Evolutionary conservation across 2,113 vertebrate species (phyloP), one percentile per base, ranked within the genome.

Genomic region (Puma concolor): DNA sequence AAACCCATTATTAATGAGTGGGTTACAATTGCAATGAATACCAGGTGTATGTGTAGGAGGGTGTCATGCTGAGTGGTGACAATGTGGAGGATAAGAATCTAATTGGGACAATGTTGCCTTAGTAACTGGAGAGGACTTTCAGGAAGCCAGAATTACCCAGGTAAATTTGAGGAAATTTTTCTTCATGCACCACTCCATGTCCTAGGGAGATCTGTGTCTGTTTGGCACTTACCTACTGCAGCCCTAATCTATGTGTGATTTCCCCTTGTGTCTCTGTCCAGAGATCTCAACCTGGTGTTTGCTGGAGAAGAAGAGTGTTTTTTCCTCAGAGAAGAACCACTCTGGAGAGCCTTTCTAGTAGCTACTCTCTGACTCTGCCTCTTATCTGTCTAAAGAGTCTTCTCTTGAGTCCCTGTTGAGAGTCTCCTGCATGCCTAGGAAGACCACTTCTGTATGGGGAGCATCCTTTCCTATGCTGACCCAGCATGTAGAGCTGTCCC

Each of bases 81-180:
- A 88, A 0, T 9, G 23, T 95, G 85, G 63, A 93, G 52, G 25
- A 54, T 82, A 93, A 95, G 94, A 96, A 50, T 88, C 57, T 77
- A 93, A 95, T 88, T 94, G 92, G 60, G 44, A 44, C 93, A 76
- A 50, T 72, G 95, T 94, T 97, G 50, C 93, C 96, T 95, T 97
- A 95, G 97, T 97, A 97, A 98, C 83, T 87, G 63, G 38, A 94
- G 72, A 92, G 92, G 83, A 71, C 60, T 94, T 95, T 96, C 19
- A 71, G 90, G 50, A 92, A 96, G 60, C 54, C 41, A 91, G 63
- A 96, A 91, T 97, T 77, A 91, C 25, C 57, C 57, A 88, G 84
- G 52, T 88, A 95, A 85, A 97, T 76, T 67, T 96, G 71, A 72
- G 48, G 66, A 90, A 60, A 52, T 19, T 94, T 95, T 93, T 79